These are phyloP conservation scores for Marcusenius ussheri DNA, from an alignment of 2,113 vertebrate genomes.

Conservation along the genomic window DNA sequence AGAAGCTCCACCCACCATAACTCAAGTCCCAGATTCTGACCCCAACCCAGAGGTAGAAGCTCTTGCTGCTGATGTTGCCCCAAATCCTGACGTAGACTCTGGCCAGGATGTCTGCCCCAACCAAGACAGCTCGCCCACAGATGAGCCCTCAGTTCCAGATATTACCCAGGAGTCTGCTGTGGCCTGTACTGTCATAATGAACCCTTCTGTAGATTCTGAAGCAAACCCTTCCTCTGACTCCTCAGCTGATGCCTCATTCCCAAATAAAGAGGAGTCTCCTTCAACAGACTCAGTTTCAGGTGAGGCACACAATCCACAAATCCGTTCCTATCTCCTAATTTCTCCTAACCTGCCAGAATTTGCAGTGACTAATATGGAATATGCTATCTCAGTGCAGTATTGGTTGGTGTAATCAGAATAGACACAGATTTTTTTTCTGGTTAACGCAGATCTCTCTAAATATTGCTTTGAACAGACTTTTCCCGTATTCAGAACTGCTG, in stretches of 20 bases:
- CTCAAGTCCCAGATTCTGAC: background rate
- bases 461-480: background rate
- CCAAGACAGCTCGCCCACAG: background rate
- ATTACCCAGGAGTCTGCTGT: background rate
- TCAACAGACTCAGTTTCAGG: background rate
- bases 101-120: background rate
- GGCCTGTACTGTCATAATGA: background rate
- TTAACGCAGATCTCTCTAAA: background rate
- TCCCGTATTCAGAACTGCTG: background rate
- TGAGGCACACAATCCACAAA: background rate
- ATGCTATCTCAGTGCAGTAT: background rate
- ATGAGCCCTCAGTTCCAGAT: background rate
- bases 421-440: background rate
- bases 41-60: constrained; percentile 8
- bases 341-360: background rate
- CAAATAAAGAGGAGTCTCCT: constrained; percentile 22
- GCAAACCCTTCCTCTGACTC: background rate
- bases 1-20: background rate
- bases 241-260: constrained; percentile 13
- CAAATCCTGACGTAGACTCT: background rate
- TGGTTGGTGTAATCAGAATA: background rate
- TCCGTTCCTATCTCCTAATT: background rate
- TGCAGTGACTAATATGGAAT: background rate
- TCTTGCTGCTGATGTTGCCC: constrained; percentile 18
- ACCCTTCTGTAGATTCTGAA: background rate